Evolutionary conservation across 2,797 vertebrate genomes (phyloP), one percentile per base, ranked within the genome.

Genomic region (Holocentrus rufus): DNA sequence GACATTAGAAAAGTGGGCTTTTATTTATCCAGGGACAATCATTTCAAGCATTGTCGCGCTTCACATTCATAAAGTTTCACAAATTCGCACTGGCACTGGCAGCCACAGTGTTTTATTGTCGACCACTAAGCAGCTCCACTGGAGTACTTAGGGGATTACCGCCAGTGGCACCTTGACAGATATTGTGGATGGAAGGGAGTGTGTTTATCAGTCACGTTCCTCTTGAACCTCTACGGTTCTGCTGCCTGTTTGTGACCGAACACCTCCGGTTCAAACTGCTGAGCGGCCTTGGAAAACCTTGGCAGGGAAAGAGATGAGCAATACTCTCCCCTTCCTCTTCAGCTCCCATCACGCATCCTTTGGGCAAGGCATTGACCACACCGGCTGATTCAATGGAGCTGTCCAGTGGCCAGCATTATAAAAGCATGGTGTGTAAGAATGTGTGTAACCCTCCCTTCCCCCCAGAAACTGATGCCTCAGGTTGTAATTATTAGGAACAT

Each of bases 401-500:
- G 42, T 1, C 31, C 2, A 7, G 2, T 2, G 2, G 31, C 31
- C 31, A 34, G 8, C 31, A 34, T 7, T 34, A 34, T 2, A 2
- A 34, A 7, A 34, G 2, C 8, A 7, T 2, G 31, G 31, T 34
- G 14, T 47, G 44, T 47, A 17, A 47, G 44, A 47, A 65, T n/a
- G 25, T 69, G 52, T 68, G 34, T n/a, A 34, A 17, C 5, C 25
- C 0, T 50, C 2, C 31, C 3, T 31, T n/a, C n/a, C 2, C 2
- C 5, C 13, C 5, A 39, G 18, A 58, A 54, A 58, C 27, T 13
- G 20, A 30, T 27, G 9, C 2, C 31, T 7, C 31, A 34, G 31
- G 31, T 7, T 76, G 22, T 58, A 10, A 60, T 15, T 18, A 31
- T n/a, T n/a, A n/a, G 42, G n/a, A 73, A 31, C 36, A 57, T 20